These are phyloP conservation scores for Drosophila oshimai DNA, from an alignment of 1,140 invertebrate genomes.

Conservation along the genomic window DNA sequence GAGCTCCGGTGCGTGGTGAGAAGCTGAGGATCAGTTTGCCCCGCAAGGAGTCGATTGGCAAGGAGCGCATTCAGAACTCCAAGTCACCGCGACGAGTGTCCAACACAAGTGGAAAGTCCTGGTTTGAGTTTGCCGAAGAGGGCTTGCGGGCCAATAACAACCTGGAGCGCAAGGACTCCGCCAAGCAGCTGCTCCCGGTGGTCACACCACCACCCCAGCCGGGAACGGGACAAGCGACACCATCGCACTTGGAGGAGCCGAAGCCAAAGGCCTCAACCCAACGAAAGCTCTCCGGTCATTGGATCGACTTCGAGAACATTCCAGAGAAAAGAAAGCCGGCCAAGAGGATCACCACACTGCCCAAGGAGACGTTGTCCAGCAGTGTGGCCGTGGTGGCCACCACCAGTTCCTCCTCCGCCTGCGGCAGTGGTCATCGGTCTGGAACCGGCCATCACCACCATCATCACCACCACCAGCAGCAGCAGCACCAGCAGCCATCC, in stretches of 20 bases:
- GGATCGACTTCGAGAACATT: conserved; percentile 94
- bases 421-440: conserved; percentile 38
- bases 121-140: conserved; percentile 87
- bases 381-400: conserved; percentile 28
- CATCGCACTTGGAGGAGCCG: conserved; percentile 63
- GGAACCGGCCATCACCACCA: conserved; percentile 30
- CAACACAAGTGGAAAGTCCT: conserved; percentile 84
- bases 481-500: conserved; percentile 23
- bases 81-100: conserved; percentile 83
- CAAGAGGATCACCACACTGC: conserved; percentile 91
- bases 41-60: conserved; percentile 84
- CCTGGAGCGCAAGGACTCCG: conserved; percentile 74
- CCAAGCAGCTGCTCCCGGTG: conserved; percentile 61
- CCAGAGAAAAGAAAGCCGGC: conserved; percentile 90
- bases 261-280: conserved; percentile 61
- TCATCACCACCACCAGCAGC: conserved; percentile 56
- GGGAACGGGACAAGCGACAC: conserved; percentile 62
- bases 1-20: conserved; percentile 82
- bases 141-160: conserved; percentile 82
- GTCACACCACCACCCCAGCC: conserved; percentile 17
- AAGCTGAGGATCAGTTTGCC: conserved; percentile 89
- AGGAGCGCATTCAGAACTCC: conserved; percentile 64
- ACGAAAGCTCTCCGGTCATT: conserved; percentile 84
- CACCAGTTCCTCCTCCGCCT: conserved; percentile 66
- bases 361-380: conserved; percentile 79